Base-by-base conservation (phyloP, 2,888 invertebrate species). In the Ptilodon capucinus region DNA sequence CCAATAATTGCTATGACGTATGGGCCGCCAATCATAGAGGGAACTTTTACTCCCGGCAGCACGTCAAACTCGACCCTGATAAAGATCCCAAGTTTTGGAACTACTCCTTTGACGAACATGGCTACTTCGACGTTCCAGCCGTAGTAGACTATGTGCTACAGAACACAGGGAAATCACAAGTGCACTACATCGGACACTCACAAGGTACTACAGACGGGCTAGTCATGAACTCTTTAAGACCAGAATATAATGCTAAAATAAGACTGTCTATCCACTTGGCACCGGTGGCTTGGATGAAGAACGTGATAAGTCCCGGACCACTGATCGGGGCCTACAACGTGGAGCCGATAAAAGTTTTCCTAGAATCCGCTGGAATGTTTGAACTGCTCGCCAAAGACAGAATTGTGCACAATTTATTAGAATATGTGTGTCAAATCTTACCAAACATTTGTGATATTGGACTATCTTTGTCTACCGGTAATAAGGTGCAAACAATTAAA, bases 131-230 rank as follows among this genome's bases (percentile, higher is more conserved):
- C 75, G 50, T 96, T 1, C 94, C 96, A 6, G 93, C 95, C 0
- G 92, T 92, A 74, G 92, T 86, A 5, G 84, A 88, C 56, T 77
- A 76, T 42, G 66, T 87, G 11, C 51, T 83, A 1, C 43, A 57
- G 0, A 42, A 51, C 4, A 94, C 94, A 0, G 87, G 91, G 1
- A 81, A 90, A 32, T 57, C 88, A 0, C 83, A 92, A 47, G 56
- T 96, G 0, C 92, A 92, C 61, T 95, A 94, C 71, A 79, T 94
- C 6, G 96, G 95, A 1, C 95, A 95, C 72, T 96, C 95, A 6
- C 92, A 92, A 78, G 96, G 96, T 17, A 92, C 92, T 0, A 93
- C 93, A 0, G 68, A 82, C 34, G 93, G 92, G 61, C 93, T 89
- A 54, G 92, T 92, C 0, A 88, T 93, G 86, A 74, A 83, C 2